phyloP scores from a whole-genome alignment of 2,888 invertebrate species.

The Epinotia bilunana region DNA sequence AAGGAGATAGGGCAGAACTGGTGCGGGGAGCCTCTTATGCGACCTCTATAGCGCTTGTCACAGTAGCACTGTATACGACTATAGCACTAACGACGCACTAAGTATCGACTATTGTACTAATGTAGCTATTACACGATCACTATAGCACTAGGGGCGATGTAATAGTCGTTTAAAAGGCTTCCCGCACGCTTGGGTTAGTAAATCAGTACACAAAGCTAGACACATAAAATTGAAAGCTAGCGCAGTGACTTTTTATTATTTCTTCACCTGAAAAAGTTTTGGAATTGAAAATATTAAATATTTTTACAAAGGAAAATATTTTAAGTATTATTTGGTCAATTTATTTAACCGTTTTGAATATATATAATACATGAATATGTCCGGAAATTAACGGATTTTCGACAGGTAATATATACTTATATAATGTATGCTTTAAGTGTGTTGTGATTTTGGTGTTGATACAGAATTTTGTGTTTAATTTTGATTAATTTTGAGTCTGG shows the following conservation, averaged over 20 bases:
- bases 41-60: constrained; percentile 31
- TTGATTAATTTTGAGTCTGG: constrained; percentile 48
- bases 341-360: constrained; percentile 48
- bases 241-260: constrained; percentile 57
- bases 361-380: constrained; percentile 50
- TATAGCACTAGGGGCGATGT: constrained; percentile 34
- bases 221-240: constrained; percentile 73
- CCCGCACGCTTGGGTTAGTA: constrained; percentile 69
- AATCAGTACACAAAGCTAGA: constrained; percentile 79
- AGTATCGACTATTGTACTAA: constrained; percentile 22
- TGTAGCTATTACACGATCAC: constrained; percentile 24
- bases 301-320: constrained; percentile 33
- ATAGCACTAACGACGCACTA: constrained; percentile 36
- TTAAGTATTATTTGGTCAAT: constrained; percentile 35
- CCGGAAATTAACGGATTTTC: constrained; percentile 71
- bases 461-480: constrained; percentile 51
- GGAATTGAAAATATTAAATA: constrained; percentile 55
- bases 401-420: constrained; percentile 12
- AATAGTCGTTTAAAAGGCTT: constrained; percentile 59
- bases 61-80: constrained; percentile 18
- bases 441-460: constrained; percentile 52
- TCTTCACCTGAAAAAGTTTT: constrained; percentile 77
- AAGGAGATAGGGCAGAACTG: constrained; percentile 75
- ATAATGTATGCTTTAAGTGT: constrained; percentile 47
- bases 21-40: constrained; percentile 68